Base-by-base conservation (phyloP, 2,888 invertebrate species). In the Lycocerus yunnanus region DNA sequence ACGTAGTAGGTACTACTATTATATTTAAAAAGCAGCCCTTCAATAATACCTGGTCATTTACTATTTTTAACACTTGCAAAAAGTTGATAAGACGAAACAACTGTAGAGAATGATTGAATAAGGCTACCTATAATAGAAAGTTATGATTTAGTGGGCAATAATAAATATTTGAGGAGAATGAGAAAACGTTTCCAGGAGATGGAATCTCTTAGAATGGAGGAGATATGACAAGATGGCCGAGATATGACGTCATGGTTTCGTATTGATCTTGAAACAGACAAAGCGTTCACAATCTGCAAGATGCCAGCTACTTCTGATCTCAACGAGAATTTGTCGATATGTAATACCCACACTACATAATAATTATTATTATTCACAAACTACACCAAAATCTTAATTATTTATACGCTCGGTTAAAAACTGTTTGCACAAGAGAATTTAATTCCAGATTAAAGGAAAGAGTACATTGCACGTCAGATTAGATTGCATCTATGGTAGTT, bases 201-300 rank as follows among this genome's bases (percentile, higher is more conserved):
- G 84, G 83, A 84, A 85, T 85, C 85, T 84, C 83, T 83, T 81
- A 82, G 83, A 86, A 85, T 85, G 85, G 85, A 84, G 85, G 85
- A 85, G 87, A 87, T 87, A 87, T 87, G 87, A 87, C 87, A 87
- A 87, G 87, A 87, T 87, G 87, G 87, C 87, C 86, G 86, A 86
- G 87, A 87, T 87, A 87, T 86, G 87, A 87, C 87, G 87, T 87
- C 87, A 87, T 85, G 81, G 83, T 84, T 82, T 83, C 84, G 86
- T 87, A 87, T 87, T 86, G 87, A 87, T 87, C 86, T 86, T 83
- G 83, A 81, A 81, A 80, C 84, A 84, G 84, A 85, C 84, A 85
- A 85, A 85, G 84, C 84, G 79, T 80, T 76, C 73, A 74, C 73
- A 77, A 79, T 79, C 78, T 77, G 78, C 77, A 77, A 78, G 78